Percentiles rank a stretch among this genome's conserved stretches.
Evolutionary conservation across 2,113 vertebrate genomes (phyloP).

Genomic region (Callipepla californica): DNA sequence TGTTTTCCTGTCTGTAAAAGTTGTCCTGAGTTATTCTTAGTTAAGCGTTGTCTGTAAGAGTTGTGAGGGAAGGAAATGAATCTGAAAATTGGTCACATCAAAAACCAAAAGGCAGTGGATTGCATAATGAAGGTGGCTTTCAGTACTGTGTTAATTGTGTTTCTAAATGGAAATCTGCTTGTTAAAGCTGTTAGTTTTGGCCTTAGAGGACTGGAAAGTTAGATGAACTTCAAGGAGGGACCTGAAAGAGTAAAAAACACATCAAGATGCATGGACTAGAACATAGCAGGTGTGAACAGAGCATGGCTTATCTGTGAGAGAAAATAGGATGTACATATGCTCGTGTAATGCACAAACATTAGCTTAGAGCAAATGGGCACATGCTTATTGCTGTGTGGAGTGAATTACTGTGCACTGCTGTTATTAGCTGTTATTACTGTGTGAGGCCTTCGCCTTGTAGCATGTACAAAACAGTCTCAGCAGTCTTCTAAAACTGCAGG

Average conservation of each 20-base stretch:
- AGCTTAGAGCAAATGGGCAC: neutral
- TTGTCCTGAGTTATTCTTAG: constrained; percentile 42
- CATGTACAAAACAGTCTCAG: neutral
- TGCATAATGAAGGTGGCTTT: neutral
- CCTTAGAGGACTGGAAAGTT: neutral
- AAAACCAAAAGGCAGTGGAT: neutral
- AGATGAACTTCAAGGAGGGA: neutral
- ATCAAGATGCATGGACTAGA: neutral
- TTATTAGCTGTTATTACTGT: neutral
- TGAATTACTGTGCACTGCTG: neutral
- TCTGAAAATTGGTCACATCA: neutral
- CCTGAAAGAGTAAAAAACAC: neutral
- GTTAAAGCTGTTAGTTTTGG: neutral
- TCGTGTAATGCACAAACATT: neutral
- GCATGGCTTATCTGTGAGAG: neutral
- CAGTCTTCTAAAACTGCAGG: neutral
- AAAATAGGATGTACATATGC: neutral
- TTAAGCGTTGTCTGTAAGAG: constrained; percentile 9
- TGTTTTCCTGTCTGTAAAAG: constrained; percentile 21
- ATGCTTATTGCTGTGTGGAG: neutral
- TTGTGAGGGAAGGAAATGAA: neutral
- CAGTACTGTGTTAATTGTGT: neutral
- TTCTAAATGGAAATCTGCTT: neutral
- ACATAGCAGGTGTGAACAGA: neutral
- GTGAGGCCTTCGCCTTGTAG: neutral